Evolutionary conservation across 2,888 invertebrate species (phyloP).

Genomic region (Prenolepis imparis): DNA sequence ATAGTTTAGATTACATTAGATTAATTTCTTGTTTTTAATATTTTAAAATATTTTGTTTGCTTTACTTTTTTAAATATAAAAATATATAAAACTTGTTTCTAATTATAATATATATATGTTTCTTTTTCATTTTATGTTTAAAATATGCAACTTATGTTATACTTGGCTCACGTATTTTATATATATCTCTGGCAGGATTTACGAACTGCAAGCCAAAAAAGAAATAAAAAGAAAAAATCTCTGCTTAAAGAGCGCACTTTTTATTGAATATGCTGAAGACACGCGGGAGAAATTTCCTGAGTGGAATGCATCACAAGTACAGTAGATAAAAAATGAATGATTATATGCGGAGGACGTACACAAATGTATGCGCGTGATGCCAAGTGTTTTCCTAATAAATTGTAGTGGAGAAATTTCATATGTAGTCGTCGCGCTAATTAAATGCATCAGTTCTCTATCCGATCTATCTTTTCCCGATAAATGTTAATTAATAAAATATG

Average conservation of each 20-base stretch:
- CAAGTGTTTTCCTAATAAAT: constrained; percentile 34
- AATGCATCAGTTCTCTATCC: constrained; percentile 22
- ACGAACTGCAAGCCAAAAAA: not conserved
- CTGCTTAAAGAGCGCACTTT: not conserved
- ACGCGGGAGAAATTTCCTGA: not conserved
- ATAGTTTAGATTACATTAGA: not conserved
- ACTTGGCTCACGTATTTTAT: not conserved
- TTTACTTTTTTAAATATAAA: not conserved
- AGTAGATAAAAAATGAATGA: constrained; percentile 31
- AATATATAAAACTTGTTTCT: not conserved
- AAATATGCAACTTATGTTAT: not conserved
- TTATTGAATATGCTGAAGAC: not conserved
- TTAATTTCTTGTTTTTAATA: not conserved
- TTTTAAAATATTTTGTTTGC: not conserved
- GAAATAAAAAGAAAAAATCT: not conserved
- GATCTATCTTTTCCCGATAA: constrained; percentile 30
- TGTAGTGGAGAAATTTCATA: constrained; percentile 2
- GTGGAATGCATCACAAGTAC: constrained; percentile 12
- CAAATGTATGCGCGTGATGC: not conserved
- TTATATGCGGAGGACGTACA: not conserved
- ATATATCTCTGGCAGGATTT: not conserved
- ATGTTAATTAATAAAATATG: constrained; percentile 43
- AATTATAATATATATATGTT: not conserved
- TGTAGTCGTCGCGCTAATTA: constrained; percentile 29
- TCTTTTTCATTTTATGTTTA: not conserved